Base-by-base conservation (phyloP, 2,113 vertebrate species). In the Cranoglanis bouderius region DNA sequence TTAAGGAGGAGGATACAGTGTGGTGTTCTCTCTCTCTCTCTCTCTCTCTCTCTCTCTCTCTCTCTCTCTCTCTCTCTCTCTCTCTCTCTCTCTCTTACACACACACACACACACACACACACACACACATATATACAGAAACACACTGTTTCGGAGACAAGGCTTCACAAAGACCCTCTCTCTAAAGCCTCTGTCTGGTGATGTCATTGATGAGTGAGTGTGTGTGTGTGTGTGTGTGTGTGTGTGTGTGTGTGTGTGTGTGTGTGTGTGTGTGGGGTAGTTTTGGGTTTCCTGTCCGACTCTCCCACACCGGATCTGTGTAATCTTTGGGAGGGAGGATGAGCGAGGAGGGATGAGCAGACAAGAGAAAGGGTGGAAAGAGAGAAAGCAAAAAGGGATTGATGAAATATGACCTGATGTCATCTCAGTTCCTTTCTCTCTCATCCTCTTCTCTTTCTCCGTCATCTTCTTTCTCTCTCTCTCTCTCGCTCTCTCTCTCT, bases 221-320 rank as follows among this genome's bases (percentile, higher is more conserved):
- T 16, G n/a, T 70, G 65, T 70, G 65, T 40, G 67, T 53, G 65
- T 63, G 78, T 55, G 92, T 75, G 74, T 49, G 70, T 74, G 70
- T 74, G 70, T 74, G 74, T 77, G 74, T 40, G 75, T 78, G 67
- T 21, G 35, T 72, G 67, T 72, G 67, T 40, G 67, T 53, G 65
- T 65, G 78, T 55, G 92, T 77, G 75, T 77, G 67, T 70, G 67
- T 70, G 67, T 70, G 74, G 46, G 21, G 43, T 80, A 32, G 49
- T 55, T 90, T 94, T 93, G 81, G 89, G 92, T 95, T 94, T 94
- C 93, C 88, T 88, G 90, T 93, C 92, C 74, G 90, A 86, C 87
- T 89, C 91, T 92, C 93, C 92, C 92, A 92, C 90, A 93, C 90
- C 88, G 93, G 87, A 81, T 91, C 88, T 92, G 92, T 94, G 93